Percentiles rank a stretch among this genome's conserved stretches.
Conservation (phyloP, 2,797 vertebrate genomes). For the Semaprochilodus insignis region DNA sequence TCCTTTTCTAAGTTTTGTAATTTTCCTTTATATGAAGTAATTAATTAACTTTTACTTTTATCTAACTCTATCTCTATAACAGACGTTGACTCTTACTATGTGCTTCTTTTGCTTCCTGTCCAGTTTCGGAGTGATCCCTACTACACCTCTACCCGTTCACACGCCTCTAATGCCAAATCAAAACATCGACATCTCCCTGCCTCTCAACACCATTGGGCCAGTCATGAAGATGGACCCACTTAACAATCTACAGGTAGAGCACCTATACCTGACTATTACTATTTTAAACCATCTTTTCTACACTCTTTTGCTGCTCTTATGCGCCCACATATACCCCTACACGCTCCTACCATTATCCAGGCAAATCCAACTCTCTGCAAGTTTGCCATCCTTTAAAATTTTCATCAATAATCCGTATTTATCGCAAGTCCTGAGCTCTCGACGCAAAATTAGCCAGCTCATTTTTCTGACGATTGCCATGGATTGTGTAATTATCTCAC, state of each 20-base stretch:
- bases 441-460: constrained; percentile 7
- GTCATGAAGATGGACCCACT: constrained; percentile 99
- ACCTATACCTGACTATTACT: not conserved
- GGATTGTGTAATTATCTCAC: constrained; percentile 5
- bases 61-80: not conserved
- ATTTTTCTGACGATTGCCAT: constrained; percentile 34
- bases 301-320: not conserved
- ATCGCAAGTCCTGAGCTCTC: not conserved
- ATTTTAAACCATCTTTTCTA: not conserved
- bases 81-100: not conserved
- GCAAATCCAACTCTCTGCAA: not conserved
- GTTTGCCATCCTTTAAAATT: constrained; percentile 1
- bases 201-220: constrained; percentile 95
- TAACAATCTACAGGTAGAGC: constrained; percentile 94
- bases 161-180: constrained; percentile 98
- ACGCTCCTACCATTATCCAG: not conserved
- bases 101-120: not conserved
- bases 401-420: not conserved
- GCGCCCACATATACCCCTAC: not conserved
- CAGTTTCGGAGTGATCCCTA: constrained; percentile 96
- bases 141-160: constrained; percentile 91
- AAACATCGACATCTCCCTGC: constrained; percentile 94
- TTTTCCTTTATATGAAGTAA: not conserved
- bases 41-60: not conserved
- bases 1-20: not conserved